These are phyloP conservation scores for Asbolus verrucosus DNA, from an alignment of 1,140 invertebrate species.

Conservation along the genomic window DNA sequence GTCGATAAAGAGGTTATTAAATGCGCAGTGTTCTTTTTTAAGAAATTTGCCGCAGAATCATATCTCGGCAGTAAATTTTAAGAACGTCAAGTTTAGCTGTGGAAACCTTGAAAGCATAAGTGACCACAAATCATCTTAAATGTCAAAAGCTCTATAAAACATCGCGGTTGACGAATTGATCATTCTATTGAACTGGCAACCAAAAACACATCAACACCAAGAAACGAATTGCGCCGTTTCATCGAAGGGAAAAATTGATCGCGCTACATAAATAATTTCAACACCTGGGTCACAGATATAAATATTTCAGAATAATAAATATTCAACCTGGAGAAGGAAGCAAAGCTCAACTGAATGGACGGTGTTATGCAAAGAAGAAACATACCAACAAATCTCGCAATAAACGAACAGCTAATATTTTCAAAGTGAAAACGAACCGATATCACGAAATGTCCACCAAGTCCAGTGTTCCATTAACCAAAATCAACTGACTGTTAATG, in stretches of 20 bases:
- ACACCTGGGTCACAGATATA: too few relatives aligned
- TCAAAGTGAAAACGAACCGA: too few relatives aligned
- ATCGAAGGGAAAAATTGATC: too few relatives aligned
- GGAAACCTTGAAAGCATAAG: slow-evolving; percentile 12
- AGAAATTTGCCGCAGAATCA: slow-evolving; percentile 9
- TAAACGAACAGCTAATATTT: too few relatives aligned
- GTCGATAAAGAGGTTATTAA: slow-evolving; percentile 5
- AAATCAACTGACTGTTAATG: too few relatives aligned
- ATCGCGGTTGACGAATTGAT: slow-evolving; percentile 12
- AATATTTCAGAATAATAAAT: neutral
- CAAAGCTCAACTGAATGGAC: too few relatives aligned
- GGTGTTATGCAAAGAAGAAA: too few relatives aligned
- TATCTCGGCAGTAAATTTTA: slow-evolving; percentile 4
- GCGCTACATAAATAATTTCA: too few relatives aligned
- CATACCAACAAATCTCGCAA: too few relatives aligned
- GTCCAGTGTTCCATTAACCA: too few relatives aligned
- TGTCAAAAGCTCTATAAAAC: slow-evolving; percentile 22
- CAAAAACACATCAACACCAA: neutral
- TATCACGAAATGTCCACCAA: too few relatives aligned
- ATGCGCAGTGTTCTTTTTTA: slow-evolving; percentile 14
- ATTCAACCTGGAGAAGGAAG: too few relatives aligned
- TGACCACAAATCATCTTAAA: slow-evolving; percentile 30
- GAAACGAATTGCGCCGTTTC: neutral
- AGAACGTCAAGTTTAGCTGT: slow-evolving; percentile 9
- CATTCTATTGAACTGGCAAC: neutral